Percentiles rank a stretch among this genome's conserved stretches.
Conservation (phyloP, 2,113 vertebrate species). For the Pluvianellus socialis region DNA sequence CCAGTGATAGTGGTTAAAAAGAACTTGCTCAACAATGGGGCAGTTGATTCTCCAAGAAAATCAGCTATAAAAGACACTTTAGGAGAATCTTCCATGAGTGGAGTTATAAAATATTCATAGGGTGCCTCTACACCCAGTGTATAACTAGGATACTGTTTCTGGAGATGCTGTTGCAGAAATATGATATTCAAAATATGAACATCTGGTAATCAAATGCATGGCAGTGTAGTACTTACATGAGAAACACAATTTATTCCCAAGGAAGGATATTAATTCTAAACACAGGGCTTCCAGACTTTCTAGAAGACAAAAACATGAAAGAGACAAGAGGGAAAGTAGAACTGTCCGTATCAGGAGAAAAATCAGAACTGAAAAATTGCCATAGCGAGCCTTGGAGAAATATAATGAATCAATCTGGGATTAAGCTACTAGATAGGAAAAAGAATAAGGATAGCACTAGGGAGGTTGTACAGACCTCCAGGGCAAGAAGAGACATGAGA, state of each 20-base stretch:
- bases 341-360: constrained; percentile 34
- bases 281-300: constrained; percentile 37
- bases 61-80: neutral
- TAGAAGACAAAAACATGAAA: constrained; percentile 48
- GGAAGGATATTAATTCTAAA: constrained; percentile 60
- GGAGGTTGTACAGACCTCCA: constrained; percentile 6
- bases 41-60: neutral
- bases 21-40: neutral
- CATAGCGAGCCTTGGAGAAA: constrained; percentile 30
- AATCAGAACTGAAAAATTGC: constrained; percentile 45
- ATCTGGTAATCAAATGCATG: constrained; percentile 61
- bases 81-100: neutral
- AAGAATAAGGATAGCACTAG: constrained; percentile 20
- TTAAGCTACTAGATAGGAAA: constrained; percentile 29
- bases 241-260: constrained; percentile 59
- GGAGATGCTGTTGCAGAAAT: constrained; percentile 27
- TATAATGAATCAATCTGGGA: constrained; percentile 64
- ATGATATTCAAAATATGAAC: constrained; percentile 48
- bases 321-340: neutral
- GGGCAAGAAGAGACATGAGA: constrained; percentile 44
- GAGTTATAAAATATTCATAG: constrained; percentile 55
- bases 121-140: neutral
- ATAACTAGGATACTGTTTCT: constrained; percentile 31
- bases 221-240: constrained; percentile 36
- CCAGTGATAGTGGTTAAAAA: neutral